Conservation (phyloP, 35 echinoderm and acorn worm genomes). For the Amphiura filiformis region DNA sequence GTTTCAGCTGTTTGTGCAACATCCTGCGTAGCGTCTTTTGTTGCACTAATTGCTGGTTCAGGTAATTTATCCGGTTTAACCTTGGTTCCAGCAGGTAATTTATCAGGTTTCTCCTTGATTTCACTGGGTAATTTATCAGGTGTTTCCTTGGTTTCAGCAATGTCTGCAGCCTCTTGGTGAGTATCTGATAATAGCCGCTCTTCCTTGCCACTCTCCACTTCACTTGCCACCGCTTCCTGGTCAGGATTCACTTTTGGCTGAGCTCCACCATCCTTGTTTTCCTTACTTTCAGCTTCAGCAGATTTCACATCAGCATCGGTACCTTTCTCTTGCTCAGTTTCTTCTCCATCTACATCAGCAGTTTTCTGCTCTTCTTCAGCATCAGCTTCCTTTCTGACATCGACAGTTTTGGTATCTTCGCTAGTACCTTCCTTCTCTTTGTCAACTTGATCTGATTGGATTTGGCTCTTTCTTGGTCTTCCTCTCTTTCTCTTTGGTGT, state of each 20-base stretch:
- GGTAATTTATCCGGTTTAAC: too few species aligned
- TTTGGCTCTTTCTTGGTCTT: neutral
- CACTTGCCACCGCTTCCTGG: too few species aligned
- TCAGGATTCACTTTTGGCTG: neutral
- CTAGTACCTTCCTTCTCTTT: neutral
- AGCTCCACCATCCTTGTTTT: neutral
- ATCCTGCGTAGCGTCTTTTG: too few species aligned
- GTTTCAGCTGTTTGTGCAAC: too few species aligned
- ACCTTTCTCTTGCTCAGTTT: too few species aligned
- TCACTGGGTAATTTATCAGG: neutral
- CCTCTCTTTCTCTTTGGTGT: neutral
- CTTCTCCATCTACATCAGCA: neutral
- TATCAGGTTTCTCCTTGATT: neutral
- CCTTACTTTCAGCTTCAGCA: neutral
- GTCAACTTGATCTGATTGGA: neutral
- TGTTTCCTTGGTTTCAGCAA: neutral
- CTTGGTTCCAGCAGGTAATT: neutral
- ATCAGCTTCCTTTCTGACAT: neutral
- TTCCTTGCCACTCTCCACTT: neutral
- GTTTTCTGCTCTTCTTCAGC: neutral
- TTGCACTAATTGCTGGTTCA: too few species aligned
- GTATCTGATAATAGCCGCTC: neutral
- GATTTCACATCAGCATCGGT: too few species aligned
- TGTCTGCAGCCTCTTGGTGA: neutral
- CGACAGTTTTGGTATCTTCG: too few species aligned